A percentile compares a stretch with the other conserved stretches of the same genome.
phyloP scores from a whole-genome alignment of 2,113 vertebrate genomes.

The Petrocephalus microphthalmus region DNA sequence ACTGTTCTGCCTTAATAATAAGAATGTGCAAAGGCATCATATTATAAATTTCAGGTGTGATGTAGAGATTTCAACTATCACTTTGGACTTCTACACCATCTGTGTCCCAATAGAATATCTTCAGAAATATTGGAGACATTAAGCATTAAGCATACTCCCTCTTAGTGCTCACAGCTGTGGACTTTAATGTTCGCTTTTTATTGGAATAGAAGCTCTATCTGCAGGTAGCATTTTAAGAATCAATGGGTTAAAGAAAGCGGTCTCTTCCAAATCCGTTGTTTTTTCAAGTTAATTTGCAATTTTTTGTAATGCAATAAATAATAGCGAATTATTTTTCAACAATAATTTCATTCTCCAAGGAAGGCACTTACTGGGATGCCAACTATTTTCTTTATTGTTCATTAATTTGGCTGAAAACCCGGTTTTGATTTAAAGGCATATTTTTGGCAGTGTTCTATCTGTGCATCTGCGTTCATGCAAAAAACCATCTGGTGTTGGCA shows the following conservation, averaged over 20 bases:
- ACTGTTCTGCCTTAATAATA: not conserved
- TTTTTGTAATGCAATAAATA: not conserved
- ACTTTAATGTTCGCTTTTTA: too few species aligned
- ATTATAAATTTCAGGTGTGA: not conserved
- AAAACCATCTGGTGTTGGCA: constrained; percentile 21
- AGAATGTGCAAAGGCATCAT: not conserved
- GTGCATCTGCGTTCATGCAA: constrained; percentile 13
- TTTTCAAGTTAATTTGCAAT: not conserved
- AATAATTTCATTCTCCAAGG: not conserved
- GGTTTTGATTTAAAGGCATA: constrained; percentile 2
- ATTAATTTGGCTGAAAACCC: not conserved
- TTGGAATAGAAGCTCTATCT: not conserved
- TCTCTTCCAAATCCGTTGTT: not conserved
- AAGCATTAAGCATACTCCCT: not conserved
- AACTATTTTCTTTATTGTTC: not conserved
- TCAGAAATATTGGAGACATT: not conserved
- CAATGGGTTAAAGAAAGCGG: not conserved
- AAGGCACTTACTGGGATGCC: not conserved
- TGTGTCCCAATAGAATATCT: not conserved
- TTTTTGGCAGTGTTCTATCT: not conserved
- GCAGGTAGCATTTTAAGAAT: not conserved
- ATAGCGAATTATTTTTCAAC: not conserved
- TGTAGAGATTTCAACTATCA: not conserved
- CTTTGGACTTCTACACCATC: not conserved
- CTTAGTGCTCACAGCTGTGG: not conserved